Base-by-base conservation (phyloP, 2,888 invertebrate species). In the Odontomyia ornata region DNA sequence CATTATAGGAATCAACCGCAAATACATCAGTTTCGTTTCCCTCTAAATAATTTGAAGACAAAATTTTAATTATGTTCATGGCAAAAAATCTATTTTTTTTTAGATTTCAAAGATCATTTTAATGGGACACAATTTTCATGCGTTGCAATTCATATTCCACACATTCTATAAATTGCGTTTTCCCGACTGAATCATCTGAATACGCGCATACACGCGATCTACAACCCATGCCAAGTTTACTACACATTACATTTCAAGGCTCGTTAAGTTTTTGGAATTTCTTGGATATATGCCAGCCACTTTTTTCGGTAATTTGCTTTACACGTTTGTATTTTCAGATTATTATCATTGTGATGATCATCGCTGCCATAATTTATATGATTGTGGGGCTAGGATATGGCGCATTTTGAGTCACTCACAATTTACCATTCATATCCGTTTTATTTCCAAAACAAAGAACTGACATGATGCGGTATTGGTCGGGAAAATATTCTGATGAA, bases 181-280 rank as follows among this genome's bases (percentile, higher is more conserved):
- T 52, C 2, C 2, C 4, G 18, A n/a, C 52, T 52, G 52, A 52
- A n/a, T 18, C 52, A 52, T 52, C 18, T 15, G 13, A 36, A 36
- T n/a, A n/a, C n/a, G n/a, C n/a, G n/a, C 18, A 60, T 25, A 60
- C 60, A 60, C 60, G 60, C 60, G 60, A 64, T 64, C 23, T 64
- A 64, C 28, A 64, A 64, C 27, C 30, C 64, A 30, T 64, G 64
- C 64, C 64, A 64, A 64, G 64, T 64, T 64, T 64, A 64, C 64
- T 64, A 28, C 64, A 64, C 64, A 64, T 27, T n/a, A 64, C 30
- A 64, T 64, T 64, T 64, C 64, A 64, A 64, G 64, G 65, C 43
- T 65, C 65, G 65, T 65, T 65, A 65, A 65, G 65, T 65, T 65
- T 65, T 65, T 43, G 65, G 65, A 65, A 65, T 65, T 30, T 65